A percentile compares a stretch with the other conserved stretches of the same genome.
phyloP scores from a whole-genome alignment of 1,140 invertebrate genomes.

The Neodiprion virginianus region DNA sequence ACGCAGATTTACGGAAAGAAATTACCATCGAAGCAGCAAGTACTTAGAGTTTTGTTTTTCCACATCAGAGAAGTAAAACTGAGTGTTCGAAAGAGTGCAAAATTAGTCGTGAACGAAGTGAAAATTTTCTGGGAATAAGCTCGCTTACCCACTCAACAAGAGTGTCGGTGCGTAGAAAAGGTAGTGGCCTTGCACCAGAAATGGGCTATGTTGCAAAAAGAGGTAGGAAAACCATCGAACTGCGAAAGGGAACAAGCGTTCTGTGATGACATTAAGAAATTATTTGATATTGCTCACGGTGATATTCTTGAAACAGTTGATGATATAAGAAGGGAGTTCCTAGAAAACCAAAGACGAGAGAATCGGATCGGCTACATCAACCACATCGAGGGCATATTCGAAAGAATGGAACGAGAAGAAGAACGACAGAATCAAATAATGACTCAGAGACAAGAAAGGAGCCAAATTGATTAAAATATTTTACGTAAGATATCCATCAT shows the following conservation, averaged over 20 bases:
- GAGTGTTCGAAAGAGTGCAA: conserved; percentile 19
- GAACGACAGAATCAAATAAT: background rate
- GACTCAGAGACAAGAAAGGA: background rate
- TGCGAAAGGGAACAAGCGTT: conserved; percentile 24
- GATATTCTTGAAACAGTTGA: background rate
- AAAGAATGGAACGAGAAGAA: too few relatives aligned
- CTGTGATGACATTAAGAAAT: conserved; percentile 16
- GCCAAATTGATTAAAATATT: background rate
- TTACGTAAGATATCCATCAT: too few relatives aligned
- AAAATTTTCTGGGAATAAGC: conserved; percentile 28
- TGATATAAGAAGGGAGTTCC: background rate
- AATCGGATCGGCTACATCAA: background rate
- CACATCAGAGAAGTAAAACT: conserved; percentile 20
- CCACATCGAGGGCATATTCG: background rate
- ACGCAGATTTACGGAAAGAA: background rate
- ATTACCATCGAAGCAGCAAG: background rate
- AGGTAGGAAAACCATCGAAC: conserved; percentile 18
- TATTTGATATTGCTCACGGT: conserved; percentile 24
- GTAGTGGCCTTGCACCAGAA: conserved; percentile 22
- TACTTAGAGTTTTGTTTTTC: conserved; percentile 24
- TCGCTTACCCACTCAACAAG: conserved; percentile 23
- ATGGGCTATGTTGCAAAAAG: conserved; percentile 26
- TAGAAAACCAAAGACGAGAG: background rate
- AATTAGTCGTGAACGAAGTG: conserved; percentile 24
- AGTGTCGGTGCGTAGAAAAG: conserved; percentile 24